These are phyloP conservation scores for Ditula angustiorana DNA, from an alignment of 2,888 invertebrate species.

Conservation along the genomic window DNA sequence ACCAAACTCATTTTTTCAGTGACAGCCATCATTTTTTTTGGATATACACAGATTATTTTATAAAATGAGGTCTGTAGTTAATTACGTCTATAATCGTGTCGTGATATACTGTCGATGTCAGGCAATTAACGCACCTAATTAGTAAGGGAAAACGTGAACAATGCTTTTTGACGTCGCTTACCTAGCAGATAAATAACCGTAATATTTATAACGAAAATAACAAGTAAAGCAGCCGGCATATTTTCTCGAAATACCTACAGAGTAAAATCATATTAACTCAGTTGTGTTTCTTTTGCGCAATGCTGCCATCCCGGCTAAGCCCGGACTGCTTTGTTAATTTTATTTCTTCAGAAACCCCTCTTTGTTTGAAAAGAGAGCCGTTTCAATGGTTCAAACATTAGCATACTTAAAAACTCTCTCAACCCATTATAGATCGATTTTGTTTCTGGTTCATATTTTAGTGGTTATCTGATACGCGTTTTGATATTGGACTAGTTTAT, in stretches of 20 bases:
- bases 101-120: conserved; percentile 6
- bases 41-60: neutral
- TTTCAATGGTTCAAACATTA: conserved; percentile 8
- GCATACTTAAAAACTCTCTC: neutral
- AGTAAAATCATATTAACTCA: conserved; percentile 12
- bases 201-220: conserved; percentile 3
- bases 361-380: conserved; percentile 6
- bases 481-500: too few species aligned
- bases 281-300: conserved; percentile 6
- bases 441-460: too few species aligned
- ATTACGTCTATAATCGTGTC: too few species aligned
- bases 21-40: neutral
- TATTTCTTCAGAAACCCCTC: conserved; percentile 13
- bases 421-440: neutral
- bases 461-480: too few species aligned
- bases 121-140: conserved; percentile 1
- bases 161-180: neutral
- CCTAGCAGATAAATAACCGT: neutral
- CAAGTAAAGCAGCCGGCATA: neutral
- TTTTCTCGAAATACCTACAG: conserved; percentile 5
- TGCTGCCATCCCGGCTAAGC: neutral
- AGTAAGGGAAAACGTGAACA: neutral
- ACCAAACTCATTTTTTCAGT: conserved; percentile 1
- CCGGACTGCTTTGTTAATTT: conserved; percentile 12
- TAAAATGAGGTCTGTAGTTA: too few species aligned